Conservation (phyloP, 1,140 invertebrate species). For the Drosophila pectinifera region DNA sequence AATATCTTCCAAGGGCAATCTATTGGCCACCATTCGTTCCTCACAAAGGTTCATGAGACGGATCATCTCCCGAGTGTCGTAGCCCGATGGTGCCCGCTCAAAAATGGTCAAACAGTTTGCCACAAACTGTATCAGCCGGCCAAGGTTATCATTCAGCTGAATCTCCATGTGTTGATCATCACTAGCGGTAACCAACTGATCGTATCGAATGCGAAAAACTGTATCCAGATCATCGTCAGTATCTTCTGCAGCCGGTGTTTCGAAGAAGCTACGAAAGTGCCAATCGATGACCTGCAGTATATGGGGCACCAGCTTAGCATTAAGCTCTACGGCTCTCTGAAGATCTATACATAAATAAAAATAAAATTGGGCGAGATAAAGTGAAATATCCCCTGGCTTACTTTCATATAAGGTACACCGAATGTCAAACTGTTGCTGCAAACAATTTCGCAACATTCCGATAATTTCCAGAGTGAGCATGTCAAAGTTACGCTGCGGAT, state of each 20-base stretch:
- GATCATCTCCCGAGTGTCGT: slow-evolving; percentile 69
- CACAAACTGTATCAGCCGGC: slow-evolving; percentile 70
- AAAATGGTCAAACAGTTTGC: slow-evolving; percentile 67
- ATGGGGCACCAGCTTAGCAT: slow-evolving; percentile 79
- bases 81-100: slow-evolving; percentile 60
- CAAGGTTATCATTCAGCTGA: slow-evolving; percentile 75
- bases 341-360: slow-evolving; percentile 53
- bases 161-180: slow-evolving; percentile 59
- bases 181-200: slow-evolving; percentile 43
- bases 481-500: slow-evolving; percentile 77
- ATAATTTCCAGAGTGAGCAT: slow-evolving; percentile 83
- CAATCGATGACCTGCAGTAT: slow-evolving; percentile 80
- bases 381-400: slow-evolving; percentile 13
- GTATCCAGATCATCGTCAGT: slow-evolving; percentile 53
- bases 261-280: slow-evolving; percentile 79
- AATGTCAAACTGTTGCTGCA: slow-evolving; percentile 71
- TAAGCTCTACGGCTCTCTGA: slow-evolving; percentile 78
- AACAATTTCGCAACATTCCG: slow-evolving; percentile 75
- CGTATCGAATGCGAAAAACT: slow-evolving; percentile 63
- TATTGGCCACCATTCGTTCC: slow-evolving; percentile 61
- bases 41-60: slow-evolving; percentile 57
- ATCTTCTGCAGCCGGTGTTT: slow-evolving; percentile 39
- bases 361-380: background rate
- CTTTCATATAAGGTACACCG: slow-evolving; percentile 76
- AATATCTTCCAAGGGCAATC: slow-evolving; percentile 61